A percentile compares a stretch with the other conserved stretches of the same genome.
Evolutionary conservation across 2,797 vertebrate species (phyloP).

Genomic region (Danio tinwini): DNA sequence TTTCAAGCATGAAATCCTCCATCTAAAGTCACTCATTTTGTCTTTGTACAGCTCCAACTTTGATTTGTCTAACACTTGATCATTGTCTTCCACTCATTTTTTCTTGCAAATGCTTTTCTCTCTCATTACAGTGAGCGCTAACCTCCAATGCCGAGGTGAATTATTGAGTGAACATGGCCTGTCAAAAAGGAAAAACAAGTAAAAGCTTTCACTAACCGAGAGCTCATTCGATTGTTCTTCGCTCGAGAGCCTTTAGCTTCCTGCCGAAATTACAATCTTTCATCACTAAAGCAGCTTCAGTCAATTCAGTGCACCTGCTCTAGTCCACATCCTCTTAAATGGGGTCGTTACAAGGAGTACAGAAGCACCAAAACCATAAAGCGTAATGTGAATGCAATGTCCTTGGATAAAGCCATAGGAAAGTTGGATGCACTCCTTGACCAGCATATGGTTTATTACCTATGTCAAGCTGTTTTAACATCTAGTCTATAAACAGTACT

Average conservation of each 20-base stretch:
- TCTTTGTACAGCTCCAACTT: slow-evolving; percentile 27
- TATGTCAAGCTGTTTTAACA: not conserved
- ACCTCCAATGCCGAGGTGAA: slow-evolving; percentile 48
- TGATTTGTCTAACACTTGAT: slow-evolving; percentile 33
- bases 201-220: slow-evolving; percentile 50
- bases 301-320: slow-evolving; percentile 39
- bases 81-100: slow-evolving; percentile 36
- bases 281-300: slow-evolving; percentile 21
- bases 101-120: slow-evolving; percentile 49
- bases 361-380: slow-evolving; percentile 20
- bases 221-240: slow-evolving; percentile 69
- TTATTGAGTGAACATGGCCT: slow-evolving; percentile 60
- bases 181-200: slow-evolving; percentile 25
- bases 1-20: slow-evolving; percentile 47
- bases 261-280: slow-evolving; percentile 66
- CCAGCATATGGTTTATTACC: slow-evolving; percentile 15
- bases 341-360: slow-evolving; percentile 30
- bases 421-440: not conserved
- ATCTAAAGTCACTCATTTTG: slow-evolving; percentile 18
- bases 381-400: not conserved
- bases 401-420: slow-evolving; percentile 23
- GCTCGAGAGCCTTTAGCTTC: slow-evolving; percentile 69
- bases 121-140: slow-evolving; percentile 39
- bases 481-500: too few species aligned
- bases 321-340: slow-evolving; percentile 25